Percentiles rank a stretch among this genome's conserved stretches.
phyloP scores from a whole-genome alignment of 2,888 invertebrate genomes.

The Eudasyphora cyanicolor region DNA sequence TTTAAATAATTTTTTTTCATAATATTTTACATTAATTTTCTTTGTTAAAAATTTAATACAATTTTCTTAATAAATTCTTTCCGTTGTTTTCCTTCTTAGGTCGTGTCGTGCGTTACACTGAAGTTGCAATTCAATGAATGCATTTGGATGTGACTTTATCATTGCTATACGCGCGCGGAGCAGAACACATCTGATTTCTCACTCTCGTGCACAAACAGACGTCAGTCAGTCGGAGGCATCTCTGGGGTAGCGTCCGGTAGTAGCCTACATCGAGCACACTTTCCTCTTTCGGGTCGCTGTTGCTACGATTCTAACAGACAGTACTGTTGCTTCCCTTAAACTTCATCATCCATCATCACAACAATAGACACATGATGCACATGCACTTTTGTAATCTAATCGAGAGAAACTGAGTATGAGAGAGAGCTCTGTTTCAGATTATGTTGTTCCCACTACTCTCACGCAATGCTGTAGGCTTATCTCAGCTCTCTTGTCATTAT shows the following conservation, averaged over 20 bases:
- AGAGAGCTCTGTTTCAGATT: background rate
- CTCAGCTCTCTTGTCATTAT: background rate
- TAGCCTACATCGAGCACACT: slow-evolving; percentile 17
- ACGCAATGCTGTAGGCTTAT: background rate
- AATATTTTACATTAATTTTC: background rate
- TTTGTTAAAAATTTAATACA: slow-evolving; percentile 60
- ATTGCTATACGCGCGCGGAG: slow-evolving; percentile 5
- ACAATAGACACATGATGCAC: slow-evolving; percentile 24
- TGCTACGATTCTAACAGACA: background rate
- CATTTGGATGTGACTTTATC: slow-evolving; percentile 50
- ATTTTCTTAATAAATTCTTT: slow-evolving; percentile 22
- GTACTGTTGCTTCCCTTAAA: slow-evolving; percentile 37
- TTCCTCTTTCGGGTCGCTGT: slow-evolving; percentile 36
- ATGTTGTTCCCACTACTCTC: background rate
- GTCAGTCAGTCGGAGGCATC: background rate
- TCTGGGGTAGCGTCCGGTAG: background rate
- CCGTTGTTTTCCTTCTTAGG: slow-evolving; percentile 68
- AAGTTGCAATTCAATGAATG: slow-evolving; percentile 64
- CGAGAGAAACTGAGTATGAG: background rate
- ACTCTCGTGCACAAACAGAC: slow-evolving; percentile 45
- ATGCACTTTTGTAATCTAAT: background rate
- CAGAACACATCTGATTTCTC: background rate
- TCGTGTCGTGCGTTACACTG: slow-evolving; percentile 69
- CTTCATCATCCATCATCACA: background rate
- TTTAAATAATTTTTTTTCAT: background rate